Base-by-base conservation (phyloP, 2,113 vertebrate genomes). In the Embiotoca jacksoni region DNA sequence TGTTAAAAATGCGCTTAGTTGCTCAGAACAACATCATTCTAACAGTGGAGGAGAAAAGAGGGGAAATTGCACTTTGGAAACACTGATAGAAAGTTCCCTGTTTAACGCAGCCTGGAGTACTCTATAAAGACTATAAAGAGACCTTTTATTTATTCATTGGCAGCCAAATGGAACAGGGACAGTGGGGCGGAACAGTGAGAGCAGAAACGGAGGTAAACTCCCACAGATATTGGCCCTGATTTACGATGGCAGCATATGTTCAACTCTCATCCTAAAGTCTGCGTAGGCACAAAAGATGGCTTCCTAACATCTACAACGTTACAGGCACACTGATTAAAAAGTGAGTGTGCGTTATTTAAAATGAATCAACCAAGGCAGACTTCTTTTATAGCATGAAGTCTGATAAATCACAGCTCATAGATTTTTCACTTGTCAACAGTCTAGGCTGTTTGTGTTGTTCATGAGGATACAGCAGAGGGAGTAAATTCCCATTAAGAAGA, bases 81-180 rank as follows among this genome's bases (percentile, higher is more conserved):
- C 66, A 31, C 62, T 77, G 78, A 87, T 70, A 81, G 80, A 87
- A 84, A 87, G 72, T 88, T 74, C 55, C 76, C 65, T 81, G 74
- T 72, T 91, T 80, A 84, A 85, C 81, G 57, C 71, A 82, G 65
- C 75, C 75, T n/a, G 37, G 61, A 83, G 73, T 86, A 66, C 83
- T 91, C 79, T 66, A 71, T 88, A 87, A 85, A 91, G 78, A 83
- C 78, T 81, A 85, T 83, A 89, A 86, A 91, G 86, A 86, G 78
- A 69, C 65, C 47, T 84, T 91, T 94, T 91, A 91, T 91, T 94
- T 93, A 91, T 93, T 93, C 82, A 91, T 93, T 91, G 91, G 73
- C 77, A 83, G 72, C 86, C 89, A 85, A 90, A 92, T 89, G 84
- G 88, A 93, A 87, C 79, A 88, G 81, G 89, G 88, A 87, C 80